phyloP scores from a whole-genome alignment of 1,140 invertebrate genomes.

The Heliconius hermathena region DNA sequence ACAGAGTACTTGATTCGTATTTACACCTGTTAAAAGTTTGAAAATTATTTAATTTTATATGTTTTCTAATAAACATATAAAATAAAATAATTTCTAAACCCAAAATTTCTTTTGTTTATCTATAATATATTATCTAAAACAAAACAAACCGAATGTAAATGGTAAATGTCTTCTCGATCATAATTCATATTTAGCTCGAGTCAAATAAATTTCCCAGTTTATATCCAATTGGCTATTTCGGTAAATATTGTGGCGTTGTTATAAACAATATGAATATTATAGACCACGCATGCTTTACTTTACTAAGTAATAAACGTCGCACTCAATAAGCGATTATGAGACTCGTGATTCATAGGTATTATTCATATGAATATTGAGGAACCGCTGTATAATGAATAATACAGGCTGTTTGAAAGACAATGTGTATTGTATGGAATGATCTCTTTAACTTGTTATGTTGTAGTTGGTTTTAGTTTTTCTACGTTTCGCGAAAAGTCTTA shows the following conservation, averaged over 20 bases:
- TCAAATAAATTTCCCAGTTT: conserved; percentile 36
- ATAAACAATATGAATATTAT: conserved; percentile 34
- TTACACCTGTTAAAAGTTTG: no score
- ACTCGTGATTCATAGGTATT: not conserved
- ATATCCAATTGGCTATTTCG: conserved; percentile 32
- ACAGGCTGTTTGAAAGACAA: conserved; percentile 11
- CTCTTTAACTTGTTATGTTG: not conserved
- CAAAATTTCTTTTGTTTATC: not conserved
- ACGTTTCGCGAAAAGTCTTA: not conserved
- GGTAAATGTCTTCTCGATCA: conserved; percentile 15
- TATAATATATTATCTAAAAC: not conserved
- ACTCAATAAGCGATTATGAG: conserved; percentile 30
- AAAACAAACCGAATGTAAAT: conserved; percentile 6
- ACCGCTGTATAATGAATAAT: conserved; percentile 13
- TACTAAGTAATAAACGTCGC: conserved; percentile 41
- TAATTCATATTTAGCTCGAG: conserved; percentile 30
- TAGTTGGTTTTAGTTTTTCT: not conserved
- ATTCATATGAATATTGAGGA: not conserved
- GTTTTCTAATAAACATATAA: not conserved
- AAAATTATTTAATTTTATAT: no score
- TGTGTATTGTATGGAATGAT: not conserved
- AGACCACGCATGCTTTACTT: conserved; percentile 38
- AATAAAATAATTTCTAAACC: not conserved
- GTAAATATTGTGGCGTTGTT: conserved; percentile 30
- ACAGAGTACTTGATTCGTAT: no score